phyloP scores from a whole-genome alignment of 2,113 vertebrate genomes.

The Solea solea region DNA sequence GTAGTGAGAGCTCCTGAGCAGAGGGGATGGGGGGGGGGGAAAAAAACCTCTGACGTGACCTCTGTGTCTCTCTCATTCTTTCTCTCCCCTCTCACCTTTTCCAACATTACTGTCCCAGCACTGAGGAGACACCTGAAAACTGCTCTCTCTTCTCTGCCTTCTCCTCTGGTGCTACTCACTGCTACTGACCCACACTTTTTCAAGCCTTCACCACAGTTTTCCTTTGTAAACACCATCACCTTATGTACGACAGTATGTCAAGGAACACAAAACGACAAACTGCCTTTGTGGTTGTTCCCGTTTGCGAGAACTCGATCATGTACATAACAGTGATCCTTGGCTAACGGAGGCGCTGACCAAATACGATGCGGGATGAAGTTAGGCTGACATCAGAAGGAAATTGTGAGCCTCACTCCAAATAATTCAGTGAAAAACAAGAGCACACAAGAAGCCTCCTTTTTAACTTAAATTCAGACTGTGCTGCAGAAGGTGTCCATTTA shows the following conservation, averaged over 20 bases:
- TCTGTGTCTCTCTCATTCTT: constrained; percentile 4
- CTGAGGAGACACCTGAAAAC: constrained; percentile 60
- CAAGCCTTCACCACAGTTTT: constrained; percentile 32
- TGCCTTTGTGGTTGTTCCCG: constrained; percentile 62
- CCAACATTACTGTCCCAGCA: constrained; percentile 34
- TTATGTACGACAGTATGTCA: constrained; percentile 32
- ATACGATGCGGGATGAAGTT: constrained; percentile 13
- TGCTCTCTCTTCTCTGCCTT: constrained; percentile 62
- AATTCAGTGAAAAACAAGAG: constrained; percentile 49
- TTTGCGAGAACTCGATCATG: constrained; percentile 12
- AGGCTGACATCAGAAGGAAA: constrained; percentile 24
- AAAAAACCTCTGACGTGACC: constrained; percentile 46
- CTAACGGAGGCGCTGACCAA: constrained; percentile 44
- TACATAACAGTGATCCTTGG: constrained; percentile 24
- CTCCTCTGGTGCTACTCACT: constrained; percentile 59
- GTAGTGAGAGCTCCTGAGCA: constrained; percentile 67
- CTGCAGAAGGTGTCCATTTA: constrained; percentile 45
- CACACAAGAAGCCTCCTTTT: constrained; percentile 60
- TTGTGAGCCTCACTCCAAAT: constrained; percentile 29
- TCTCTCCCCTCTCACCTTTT: constrained; percentile 1
- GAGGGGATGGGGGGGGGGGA: constrained; percentile 48
- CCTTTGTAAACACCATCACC: constrained; percentile 39
- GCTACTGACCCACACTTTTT: constrained; percentile 9
- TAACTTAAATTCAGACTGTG: constrained; percentile 25
- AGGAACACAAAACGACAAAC: constrained; percentile 43